Evolutionary conservation across 2,797 vertebrate species (phyloP), one percentile per base, ranked within the genome.

Genomic region (Diceros bicornis): DNA sequence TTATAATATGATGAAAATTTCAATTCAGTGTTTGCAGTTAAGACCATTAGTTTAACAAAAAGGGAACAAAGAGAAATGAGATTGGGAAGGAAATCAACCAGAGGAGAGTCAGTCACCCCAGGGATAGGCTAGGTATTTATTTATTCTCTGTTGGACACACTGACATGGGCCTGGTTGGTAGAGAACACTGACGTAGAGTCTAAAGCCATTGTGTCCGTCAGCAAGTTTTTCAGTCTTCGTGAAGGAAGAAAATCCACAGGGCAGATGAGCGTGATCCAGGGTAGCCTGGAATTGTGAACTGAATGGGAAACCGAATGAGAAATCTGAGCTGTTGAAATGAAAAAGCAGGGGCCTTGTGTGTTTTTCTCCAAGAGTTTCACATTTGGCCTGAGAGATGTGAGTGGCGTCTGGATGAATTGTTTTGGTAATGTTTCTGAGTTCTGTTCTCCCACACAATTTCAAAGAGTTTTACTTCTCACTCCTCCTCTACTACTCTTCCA

Each of bases 211-310:
- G 95, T 61, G 71, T 75, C 61, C 41, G 68, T 87, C 89, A 78
- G 69, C 77, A 66, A 25, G 69, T 94, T 97, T 85, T 78, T 52
- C 27, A 75, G 61, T 77, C 55, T 32, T 86, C 62, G 79, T 50
- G 90, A 95, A 52, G 85, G 69, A 89, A 74, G 82, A 69, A 95
- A 91, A 77, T 85, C 75, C 62, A 32, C 86, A 87, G 82, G 84
- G 47, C 55, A 89, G 90, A 87, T 44, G 75, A 92, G 47, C 69
- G 29, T 12, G 14, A n/a, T 78, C 47, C 50, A 59, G 85, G 77
- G 91, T 94, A 93, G 34, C 83, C 83, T 82, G 61, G 55, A 66
- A 94, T 61, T 74, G 41, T 59, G 72, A 72, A 37, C 37, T 7
- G 34, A 82, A 41, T 32, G 41, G 69, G 75, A 88, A 69, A 83